Evolutionary conservation across 2,113 vertebrate genomes (phyloP).

Genomic region (Sturnus vulgaris): DNA sequence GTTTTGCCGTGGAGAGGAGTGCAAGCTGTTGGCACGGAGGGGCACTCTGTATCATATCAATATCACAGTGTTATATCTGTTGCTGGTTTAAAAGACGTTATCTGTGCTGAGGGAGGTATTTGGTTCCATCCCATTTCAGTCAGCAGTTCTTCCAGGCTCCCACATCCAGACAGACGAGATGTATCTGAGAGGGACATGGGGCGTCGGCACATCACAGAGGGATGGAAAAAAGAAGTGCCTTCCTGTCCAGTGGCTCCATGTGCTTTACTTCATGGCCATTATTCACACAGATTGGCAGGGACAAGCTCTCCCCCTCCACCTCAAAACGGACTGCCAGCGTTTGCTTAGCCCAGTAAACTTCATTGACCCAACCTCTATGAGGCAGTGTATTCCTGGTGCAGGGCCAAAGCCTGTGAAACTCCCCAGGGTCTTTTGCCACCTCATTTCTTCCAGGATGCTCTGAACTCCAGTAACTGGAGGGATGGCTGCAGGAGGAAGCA

Average conservation of each 20-base stretch:
- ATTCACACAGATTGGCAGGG: background rate
- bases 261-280: background rate
- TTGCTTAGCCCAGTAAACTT: background rate
- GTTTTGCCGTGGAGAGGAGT: background rate
- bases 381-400: background rate
- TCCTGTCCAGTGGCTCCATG: background rate
- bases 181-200: background rate
- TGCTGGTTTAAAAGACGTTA: background rate
- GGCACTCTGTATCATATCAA: background rate
- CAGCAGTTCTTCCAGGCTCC: background rate
- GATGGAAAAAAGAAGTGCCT: background rate
- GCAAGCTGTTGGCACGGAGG: background rate
- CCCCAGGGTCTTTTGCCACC: background rate
- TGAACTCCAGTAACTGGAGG: background rate
- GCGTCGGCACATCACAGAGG: fast-evolving
- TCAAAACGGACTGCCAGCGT: background rate
- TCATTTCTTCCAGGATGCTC: background rate
- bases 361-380: background rate
- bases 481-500: background rate
- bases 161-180: background rate
- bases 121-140: background rate
- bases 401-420: background rate
- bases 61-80: background rate
- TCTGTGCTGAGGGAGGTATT: background rate
- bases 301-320: background rate